phyloP scores from a whole-genome alignment of 2,113 vertebrate genomes.

The Notiomystis cincta region DNA sequence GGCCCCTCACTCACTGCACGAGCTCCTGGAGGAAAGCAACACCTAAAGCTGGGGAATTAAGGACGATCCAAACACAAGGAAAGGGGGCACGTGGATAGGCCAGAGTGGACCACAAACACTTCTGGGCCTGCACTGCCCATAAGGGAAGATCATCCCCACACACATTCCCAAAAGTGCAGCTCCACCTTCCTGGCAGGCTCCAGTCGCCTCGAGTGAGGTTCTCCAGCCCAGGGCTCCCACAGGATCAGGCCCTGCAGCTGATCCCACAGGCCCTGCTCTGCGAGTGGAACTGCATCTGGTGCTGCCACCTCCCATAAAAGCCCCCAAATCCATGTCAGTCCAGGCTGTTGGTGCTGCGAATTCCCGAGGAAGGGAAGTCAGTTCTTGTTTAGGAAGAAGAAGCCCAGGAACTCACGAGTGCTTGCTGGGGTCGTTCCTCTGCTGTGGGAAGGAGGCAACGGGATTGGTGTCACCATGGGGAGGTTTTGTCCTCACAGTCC shows the following conservation, averaged over 20 bases:
- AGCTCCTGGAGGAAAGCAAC: not conserved
- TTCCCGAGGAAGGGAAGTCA: accelerated
- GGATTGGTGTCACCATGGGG: accelerated
- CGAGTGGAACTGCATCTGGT: not conserved
- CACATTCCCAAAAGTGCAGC: not conserved
- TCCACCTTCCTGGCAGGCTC: not conserved
- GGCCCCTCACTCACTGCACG: not conserved
- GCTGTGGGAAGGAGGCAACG: accelerated
- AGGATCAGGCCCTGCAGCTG: not conserved
- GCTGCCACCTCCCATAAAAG: accelerated
- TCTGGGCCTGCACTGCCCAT: not conserved
- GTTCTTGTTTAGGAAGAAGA: accelerated
- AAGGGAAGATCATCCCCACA: accelerated
- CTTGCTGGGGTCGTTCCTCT: accelerated
- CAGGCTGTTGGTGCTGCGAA: accelerated
- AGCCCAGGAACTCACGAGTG: accelerated
- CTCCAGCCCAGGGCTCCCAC: not conserved
- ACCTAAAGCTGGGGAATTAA: accelerated
- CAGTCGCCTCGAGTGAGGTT: not conserved
- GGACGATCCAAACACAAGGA: accelerated
- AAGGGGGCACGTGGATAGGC: accelerated
- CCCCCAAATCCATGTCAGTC: accelerated
- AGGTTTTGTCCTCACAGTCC: accelerated
- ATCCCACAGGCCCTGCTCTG: not conserved
- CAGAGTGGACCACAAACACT: accelerated